These are phyloP conservation scores for Drosophila dunni DNA, from an alignment of 1,140 invertebrate genomes.

Conservation along the genomic window DNA sequence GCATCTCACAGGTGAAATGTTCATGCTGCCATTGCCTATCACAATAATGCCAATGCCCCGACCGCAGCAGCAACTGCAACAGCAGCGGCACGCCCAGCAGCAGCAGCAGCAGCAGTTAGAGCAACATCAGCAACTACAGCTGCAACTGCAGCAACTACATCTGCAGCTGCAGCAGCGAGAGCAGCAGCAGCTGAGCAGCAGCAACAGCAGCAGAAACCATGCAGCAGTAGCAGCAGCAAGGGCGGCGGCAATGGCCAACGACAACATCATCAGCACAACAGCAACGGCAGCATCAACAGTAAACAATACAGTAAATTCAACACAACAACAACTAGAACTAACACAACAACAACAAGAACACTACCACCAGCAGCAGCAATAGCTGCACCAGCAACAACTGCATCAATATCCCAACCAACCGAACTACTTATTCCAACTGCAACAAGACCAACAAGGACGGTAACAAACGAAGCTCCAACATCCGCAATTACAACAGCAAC, in stretches of 20 bases:
- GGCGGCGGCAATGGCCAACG: conserved; percentile 4
- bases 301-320: conserved; percentile 7
- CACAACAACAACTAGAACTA: conserved; percentile 21
- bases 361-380: background rate
- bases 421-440: no score
- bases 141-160: conserved; percentile 7
- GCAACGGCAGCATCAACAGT: conserved; percentile 25
- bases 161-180: conserved; percentile 19
- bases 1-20: conserved; percentile 80
- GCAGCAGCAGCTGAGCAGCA: conserved; percentile 7
- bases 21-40: conserved; percentile 79
- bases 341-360: background rate
- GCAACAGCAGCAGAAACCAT: conserved; percentile 22
- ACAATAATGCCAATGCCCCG: conserved; percentile 56
- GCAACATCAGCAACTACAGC: conserved; percentile 4
- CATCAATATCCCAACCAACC: background rate
- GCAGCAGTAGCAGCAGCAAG: conserved; percentile 20
- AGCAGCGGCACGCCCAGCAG: conserved; percentile 8
- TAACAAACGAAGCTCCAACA: conserved; percentile 6
- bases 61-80: conserved; percentile 19
- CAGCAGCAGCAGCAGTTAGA: conserved; percentile 20
- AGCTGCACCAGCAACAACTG: background rate
- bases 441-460: no score
- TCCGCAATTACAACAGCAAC: background rate
- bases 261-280: conserved; percentile 14